A percentile compares a stretch with the other conserved stretches of the same genome.
Evolutionary conservation across 1,140 invertebrate species (phyloP).

Genomic region (Saccostrea cuccullata): DNA sequence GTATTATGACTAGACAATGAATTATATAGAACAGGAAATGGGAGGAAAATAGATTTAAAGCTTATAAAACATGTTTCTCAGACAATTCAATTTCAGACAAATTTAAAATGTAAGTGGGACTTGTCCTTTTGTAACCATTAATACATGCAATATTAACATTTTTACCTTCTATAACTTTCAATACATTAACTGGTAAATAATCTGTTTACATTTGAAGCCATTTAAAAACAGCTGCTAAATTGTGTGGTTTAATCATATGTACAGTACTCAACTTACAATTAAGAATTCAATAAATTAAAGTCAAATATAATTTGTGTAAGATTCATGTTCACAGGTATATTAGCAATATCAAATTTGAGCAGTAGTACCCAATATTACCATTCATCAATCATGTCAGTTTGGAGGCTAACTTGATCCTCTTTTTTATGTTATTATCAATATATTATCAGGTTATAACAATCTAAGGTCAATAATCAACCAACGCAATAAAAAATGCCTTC

Average conservation of each 20-base stretch:
- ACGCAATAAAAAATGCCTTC: too few species aligned
- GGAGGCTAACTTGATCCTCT: neutral
- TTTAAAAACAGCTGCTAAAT: neutral
- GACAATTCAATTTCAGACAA: neutral
- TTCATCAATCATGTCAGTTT: neutral
- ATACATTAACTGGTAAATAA: neutral
- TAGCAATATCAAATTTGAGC: neutral
- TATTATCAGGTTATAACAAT: neutral
- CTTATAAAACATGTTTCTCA: neutral
- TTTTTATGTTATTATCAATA: neutral
- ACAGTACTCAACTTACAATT: neutral
- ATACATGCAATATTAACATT: neutral
- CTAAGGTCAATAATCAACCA: too few species aligned
- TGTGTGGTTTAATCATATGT: neutral
- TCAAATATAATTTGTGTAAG: neutral
- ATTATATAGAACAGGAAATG: neutral
- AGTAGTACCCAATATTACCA: neutral
- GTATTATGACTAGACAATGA: conserved; percentile 32
- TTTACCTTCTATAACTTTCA: neutral
- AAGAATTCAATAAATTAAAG: neutral
- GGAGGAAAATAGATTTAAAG: neutral
- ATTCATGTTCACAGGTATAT: neutral
- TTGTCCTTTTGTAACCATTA: neutral
- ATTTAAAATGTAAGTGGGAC: too few species aligned
- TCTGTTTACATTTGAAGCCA: neutral